A percentile compares a stretch with the other conserved stretches of the same genome.
Evolutionary conservation across 37 sponge, comb jelly and placozoan genomes (phyloP).

Genomic region (Theonella swinhoei): DNA sequence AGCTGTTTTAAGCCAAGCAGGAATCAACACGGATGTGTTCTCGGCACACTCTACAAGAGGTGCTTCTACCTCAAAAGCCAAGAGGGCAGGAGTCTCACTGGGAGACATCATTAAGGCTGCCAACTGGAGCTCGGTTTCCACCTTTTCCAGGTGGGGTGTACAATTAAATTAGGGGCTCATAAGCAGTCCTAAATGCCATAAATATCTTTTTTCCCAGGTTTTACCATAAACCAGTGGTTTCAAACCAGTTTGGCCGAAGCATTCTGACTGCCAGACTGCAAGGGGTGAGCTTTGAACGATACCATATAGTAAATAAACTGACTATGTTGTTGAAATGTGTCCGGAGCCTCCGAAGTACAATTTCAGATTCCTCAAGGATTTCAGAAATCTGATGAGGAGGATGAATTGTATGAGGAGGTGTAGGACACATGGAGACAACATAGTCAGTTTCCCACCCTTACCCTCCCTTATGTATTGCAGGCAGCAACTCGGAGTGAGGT

Average conservation of each 20-base stretch:
- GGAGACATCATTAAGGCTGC: constrained; percentile 40
- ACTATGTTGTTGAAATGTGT: constrained; percentile 30
- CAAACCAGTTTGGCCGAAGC: constrained; percentile 4
- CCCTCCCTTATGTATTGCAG: no score
- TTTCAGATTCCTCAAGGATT: constrained; percentile 45
- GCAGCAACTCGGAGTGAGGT: no score
- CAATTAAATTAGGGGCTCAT: no score
- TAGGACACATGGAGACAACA: no score
- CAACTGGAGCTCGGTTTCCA: constrained; percentile 19
- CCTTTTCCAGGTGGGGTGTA: no score
- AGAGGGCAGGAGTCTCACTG: constrained; percentile 11
- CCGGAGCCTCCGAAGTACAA: constrained; percentile 58
- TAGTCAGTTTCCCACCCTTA: no score
- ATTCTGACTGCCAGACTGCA: neutral
- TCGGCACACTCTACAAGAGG: constrained; percentile 38
- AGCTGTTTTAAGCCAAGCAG: constrained; percentile 4
- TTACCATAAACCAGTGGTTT: constrained; percentile 25
- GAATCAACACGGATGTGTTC: constrained; percentile 38
- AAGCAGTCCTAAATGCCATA: no score
- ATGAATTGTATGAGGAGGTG: no score
- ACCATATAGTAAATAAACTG: no score
- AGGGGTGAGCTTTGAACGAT: constrained; percentile 39
- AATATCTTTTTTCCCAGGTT: no score
- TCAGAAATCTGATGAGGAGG: constrained; percentile 14
- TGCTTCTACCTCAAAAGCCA: constrained; percentile 27